Evolutionary conservation across 2,888 invertebrate species (phyloP).

Genomic region (Coelopa pilipes): DNA sequence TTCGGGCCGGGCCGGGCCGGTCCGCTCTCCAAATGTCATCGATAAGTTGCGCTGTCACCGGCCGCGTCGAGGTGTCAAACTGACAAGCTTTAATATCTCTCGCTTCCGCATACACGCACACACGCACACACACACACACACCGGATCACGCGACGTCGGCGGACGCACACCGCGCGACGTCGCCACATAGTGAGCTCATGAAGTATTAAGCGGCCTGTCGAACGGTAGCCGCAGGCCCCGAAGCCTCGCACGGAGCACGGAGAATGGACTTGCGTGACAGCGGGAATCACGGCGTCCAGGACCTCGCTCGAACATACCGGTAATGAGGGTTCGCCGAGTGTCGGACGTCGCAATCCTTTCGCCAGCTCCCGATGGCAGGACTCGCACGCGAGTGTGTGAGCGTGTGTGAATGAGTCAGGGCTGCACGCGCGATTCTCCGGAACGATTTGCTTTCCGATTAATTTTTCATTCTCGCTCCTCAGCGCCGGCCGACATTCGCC

Average conservation of each 20-base stretch:
- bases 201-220: not conserved
- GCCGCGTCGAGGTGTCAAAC: conserved; percentile 46
- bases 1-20: not conserved
- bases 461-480: not conserved
- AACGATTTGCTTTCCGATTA: not conserved
- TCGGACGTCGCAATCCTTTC: conserved; percentile 33
- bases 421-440: not conserved
- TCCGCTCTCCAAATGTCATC: conserved; percentile 30
- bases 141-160: conserved; percentile 27
- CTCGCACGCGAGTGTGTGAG: conserved; percentile 22
- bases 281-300: not conserved
- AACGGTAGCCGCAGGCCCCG: not conserved
- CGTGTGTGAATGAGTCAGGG: not conserved
- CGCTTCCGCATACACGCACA: conserved; percentile 19
- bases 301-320: not conserved
- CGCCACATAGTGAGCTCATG: conserved; percentile 15
- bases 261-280: not conserved
- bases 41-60: conserved; percentile 33
- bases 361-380: conserved; percentile 8
- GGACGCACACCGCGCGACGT: not conserved
- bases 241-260: not conserved
- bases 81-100: conserved; percentile 46
- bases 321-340: conserved; percentile 10
- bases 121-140: conserved; percentile 18
- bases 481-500: conserved; percentile 29